Base-by-base conservation (phyloP, 2,113 vertebrate genomes). In the Bos javanicus region DNA sequence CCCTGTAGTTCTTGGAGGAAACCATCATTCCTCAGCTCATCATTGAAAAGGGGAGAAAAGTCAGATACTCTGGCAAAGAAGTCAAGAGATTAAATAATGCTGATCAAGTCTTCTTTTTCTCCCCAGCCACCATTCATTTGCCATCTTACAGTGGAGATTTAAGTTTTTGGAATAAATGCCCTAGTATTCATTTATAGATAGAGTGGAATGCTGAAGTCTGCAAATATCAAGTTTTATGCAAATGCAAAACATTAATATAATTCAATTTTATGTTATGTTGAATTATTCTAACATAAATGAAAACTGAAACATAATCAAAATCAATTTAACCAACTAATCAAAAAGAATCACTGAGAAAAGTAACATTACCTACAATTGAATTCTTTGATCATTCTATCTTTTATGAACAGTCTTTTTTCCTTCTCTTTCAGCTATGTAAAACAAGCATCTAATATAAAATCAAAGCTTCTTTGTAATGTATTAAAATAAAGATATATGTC, bases 231-330 rank as follows among this genome's bases (percentile, higher is more conserved):
- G 17, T 89, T 64, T 91, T 33, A 90, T 90, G 50, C 1, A 85
- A 91, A 94, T 81, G 0, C 2, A 82, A 92, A 98, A 14, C 5
- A 87, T 50, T 71, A 91, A 84, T 87, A 50, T 26, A 91, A 87
- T 91, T 96, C 36, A 84, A 76, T 26, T 94, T 87, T 15, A 83
- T 39, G 28, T 91, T 81, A 46, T 30, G 3, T 33, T 97, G 46
- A 94, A 90, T 95, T 90, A 93, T 96, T 87, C 19, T 50, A 94
- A 83, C 50, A 46, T 50, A 91, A 97, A 93, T 83, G 67, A 78
- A 97, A 97, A 64, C 2, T 60, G 48, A 97, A 95, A 84, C 21
- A 80, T 87, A 88, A 89, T 87, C 16, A 89, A 97, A 97, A 87
- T 87, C n/a, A 87, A 81, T 93, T 96, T 91, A 90, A 54, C 28